phyloP scores from a whole-genome alignment of 1,140 invertebrate species.

The Limonius californicus region DNA sequence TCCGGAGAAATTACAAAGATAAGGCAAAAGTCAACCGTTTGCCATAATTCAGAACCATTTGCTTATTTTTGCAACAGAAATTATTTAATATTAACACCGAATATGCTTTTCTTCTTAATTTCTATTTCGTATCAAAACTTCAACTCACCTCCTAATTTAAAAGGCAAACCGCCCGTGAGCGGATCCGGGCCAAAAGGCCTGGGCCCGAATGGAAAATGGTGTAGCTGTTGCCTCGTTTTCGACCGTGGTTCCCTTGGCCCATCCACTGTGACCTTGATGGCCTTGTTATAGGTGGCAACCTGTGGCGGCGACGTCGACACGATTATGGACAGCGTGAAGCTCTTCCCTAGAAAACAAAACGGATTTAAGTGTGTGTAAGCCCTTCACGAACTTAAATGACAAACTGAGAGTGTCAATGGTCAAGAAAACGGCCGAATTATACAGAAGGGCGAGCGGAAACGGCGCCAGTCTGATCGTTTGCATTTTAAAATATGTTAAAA shows the following conservation, averaged over 20 bases:
- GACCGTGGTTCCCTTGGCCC: constrained; percentile 93
- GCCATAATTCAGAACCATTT: too few species aligned
- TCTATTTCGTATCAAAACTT: too few species aligned
- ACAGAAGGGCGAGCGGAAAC: not conserved
- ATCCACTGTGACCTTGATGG: constrained; percentile 98
- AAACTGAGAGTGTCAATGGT: not conserved
- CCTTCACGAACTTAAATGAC: not conserved
- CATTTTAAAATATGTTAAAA: constrained; percentile 11
- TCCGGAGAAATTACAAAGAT: too few species aligned
- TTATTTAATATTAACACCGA: too few species aligned
- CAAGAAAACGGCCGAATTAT: constrained; percentile 21
- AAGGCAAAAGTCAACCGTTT: too few species aligned
- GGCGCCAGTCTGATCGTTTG: constrained; percentile 7
- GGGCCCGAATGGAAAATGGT: constrained; percentile 82
- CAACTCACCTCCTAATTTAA: constrained; percentile 77
- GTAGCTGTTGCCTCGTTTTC: constrained; percentile 82
- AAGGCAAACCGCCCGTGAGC: constrained; percentile 72
- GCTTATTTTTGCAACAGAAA: too few species aligned
- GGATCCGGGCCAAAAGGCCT: constrained; percentile 74
- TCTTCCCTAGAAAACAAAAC: constrained; percentile 76
- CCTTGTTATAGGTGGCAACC: constrained; percentile 89
- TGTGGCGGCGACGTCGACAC: constrained; percentile 89
- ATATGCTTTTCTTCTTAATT: too few species aligned
- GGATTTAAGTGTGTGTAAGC: too few species aligned
- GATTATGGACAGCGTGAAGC: constrained; percentile 94